Evolutionary conservation across 2,797 vertebrate genomes (phyloP).

Genomic region (Microtus agrestis): DNA sequence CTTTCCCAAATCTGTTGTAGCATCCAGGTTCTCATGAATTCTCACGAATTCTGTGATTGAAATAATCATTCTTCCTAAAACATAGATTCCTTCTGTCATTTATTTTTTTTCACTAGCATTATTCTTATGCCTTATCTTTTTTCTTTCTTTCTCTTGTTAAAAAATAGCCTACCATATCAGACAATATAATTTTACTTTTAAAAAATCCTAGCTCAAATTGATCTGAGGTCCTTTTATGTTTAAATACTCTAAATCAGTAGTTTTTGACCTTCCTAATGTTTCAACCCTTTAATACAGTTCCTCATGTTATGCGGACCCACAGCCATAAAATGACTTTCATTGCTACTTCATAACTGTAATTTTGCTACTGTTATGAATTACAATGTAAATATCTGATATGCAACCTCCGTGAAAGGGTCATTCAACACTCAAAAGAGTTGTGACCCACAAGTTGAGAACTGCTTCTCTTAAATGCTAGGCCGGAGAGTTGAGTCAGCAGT

Average conservation of each 20-base stretch:
- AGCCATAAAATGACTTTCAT: not conserved
- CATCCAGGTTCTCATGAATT: not conserved
- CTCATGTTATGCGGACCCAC: not conserved
- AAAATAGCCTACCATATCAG: conserved; percentile 53
- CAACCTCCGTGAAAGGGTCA: not conserved
- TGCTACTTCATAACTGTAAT: not conserved
- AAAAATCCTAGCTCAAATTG: conserved; percentile 36
- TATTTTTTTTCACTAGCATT: conserved; percentile 59
- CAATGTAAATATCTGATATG: not conserved
- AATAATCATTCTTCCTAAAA: conserved; percentile 64
- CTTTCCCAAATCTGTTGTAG: conserved; percentile 52
- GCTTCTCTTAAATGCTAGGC: not conserved
- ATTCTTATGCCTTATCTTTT: conserved; percentile 54
- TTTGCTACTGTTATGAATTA: not conserved
- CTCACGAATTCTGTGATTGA: conserved; percentile 30
- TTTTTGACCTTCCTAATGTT: not conserved
- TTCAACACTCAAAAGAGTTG: not conserved
- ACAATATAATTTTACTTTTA: conserved; percentile 8
- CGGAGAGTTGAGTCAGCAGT: not conserved
- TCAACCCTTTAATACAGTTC: not conserved
- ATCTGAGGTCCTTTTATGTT: conserved; percentile 65
- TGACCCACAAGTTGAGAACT: not conserved
- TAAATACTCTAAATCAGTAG: conserved; percentile 40
- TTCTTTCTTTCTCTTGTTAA: conserved; percentile 65
- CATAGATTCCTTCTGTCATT: conserved; percentile 25